Evolutionary conservation across 2,797 vertebrate genomes (phyloP).

Genomic region (Remorina albescens): DNA sequence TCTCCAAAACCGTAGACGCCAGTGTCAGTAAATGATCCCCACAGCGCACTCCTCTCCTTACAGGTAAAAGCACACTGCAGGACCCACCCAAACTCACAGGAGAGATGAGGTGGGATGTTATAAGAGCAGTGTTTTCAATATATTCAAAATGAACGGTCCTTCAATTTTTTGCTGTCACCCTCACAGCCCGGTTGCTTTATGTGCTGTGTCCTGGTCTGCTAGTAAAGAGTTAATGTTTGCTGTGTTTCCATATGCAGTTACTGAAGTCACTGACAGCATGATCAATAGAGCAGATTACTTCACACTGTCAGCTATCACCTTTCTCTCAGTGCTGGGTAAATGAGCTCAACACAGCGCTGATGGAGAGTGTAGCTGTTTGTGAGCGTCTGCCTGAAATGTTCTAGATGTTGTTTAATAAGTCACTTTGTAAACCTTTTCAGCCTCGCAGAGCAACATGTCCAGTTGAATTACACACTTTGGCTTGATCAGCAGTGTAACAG

Average conservation of each 20-base stretch:
- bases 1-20: conserved; percentile 80
- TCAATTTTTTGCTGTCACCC: conserved; percentile 6
- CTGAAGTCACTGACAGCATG: conserved; percentile 80
- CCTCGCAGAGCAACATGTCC: conserved; percentile 17
- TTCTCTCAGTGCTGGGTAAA: conserved; percentile 78
- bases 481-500: conserved; percentile 14
- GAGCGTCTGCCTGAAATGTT: conserved; percentile 30
- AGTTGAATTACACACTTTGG: neutral
- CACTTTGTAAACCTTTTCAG: conserved; percentile 8
- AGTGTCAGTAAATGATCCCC: conserved; percentile 77
- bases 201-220: neutral
- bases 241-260: conserved; percentile 78
- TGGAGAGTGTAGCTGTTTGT: conserved; percentile 24
- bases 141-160: conserved; percentile 15
- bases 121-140: conserved; percentile 25
- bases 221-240: conserved; percentile 64
- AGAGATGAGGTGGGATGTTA: conserved; percentile 24
- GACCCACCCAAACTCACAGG: conserved; percentile 43
- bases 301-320: conserved; percentile 86
- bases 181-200: conserved; percentile 22
- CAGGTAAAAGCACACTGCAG: conserved; percentile 69
- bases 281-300: conserved; percentile 88
- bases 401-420: conserved; percentile 35
- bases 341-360: conserved; percentile 66
- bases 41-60: conserved; percentile 70